Evolutionary conservation across 2,888 invertebrate genomes (phyloP).

Genomic region (Lamellibrachia columna): DNA sequence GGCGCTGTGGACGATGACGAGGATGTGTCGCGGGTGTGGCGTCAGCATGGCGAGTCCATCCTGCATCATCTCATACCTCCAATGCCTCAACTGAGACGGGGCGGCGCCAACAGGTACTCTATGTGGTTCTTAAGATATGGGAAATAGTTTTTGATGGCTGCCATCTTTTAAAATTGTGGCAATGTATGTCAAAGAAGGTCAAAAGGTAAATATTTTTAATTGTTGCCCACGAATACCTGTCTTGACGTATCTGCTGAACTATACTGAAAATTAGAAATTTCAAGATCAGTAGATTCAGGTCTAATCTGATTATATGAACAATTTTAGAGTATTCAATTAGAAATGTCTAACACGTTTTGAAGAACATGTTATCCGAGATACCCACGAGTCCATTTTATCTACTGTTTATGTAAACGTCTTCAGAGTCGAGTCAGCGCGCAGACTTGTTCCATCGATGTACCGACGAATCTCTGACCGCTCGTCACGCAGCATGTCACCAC

Average conservation of each 20-base stretch:
- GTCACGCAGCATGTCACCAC: constrained; percentile 35
- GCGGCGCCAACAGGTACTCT: not conserved
- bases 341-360: not conserved
- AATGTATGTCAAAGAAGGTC: too few species aligned
- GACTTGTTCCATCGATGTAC: constrained; percentile 31
- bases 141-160: not conserved
- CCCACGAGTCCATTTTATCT: not conserved
- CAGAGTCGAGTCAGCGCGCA: constrained; percentile 27
- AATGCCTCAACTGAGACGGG: constrained; percentile 29
- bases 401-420: not conserved
- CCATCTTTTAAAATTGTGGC: too few species aligned
- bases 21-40: constrained; percentile 26
- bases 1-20: constrained; percentile 13
- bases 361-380: not conserved
- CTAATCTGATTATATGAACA: too few species aligned
- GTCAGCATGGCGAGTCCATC: constrained; percentile 29
- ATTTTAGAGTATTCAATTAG: not conserved
- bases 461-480: constrained; percentile 20
- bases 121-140: not conserved
- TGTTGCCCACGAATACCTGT: too few species aligned
- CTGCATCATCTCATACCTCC: constrained; percentile 34
- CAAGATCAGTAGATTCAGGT: too few species aligned
- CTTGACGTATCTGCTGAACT: too few species aligned
- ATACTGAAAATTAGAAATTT: too few species aligned
- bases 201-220: too few species aligned